Conservation (phyloP, 2,113 vertebrate genomes). For the Vulpes vulpes region DNA sequence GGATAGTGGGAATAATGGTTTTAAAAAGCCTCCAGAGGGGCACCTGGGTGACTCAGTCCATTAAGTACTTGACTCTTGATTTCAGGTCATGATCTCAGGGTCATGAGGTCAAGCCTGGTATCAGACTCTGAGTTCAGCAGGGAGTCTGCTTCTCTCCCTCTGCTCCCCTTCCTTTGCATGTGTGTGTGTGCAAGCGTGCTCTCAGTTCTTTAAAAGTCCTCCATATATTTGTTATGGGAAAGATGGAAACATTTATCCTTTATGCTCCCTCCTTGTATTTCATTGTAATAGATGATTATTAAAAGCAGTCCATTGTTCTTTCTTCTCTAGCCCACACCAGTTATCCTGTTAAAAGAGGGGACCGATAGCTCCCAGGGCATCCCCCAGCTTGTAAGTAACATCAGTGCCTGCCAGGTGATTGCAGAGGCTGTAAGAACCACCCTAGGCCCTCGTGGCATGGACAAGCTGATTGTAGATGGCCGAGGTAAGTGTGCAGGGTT, state of each 20-base stretch:
- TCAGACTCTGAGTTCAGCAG: not conserved
- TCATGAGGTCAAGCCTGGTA: not conserved
- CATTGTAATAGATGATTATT: not conserved
- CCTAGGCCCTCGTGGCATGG: slow-evolving; percentile 98
- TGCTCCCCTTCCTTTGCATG: not conserved
- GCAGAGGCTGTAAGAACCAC: slow-evolving; percentile 97
- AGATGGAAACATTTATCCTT: not conserved
- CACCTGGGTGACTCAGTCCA: not conserved
- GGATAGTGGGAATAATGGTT: not conserved
- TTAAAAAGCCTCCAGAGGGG: not conserved
- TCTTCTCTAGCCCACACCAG: slow-evolving; percentile 92
- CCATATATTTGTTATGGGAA: not conserved
- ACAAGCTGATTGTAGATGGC: slow-evolving; percentile 97
- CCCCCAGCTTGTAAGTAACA: slow-evolving; percentile 98
- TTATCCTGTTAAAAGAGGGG: slow-evolving; percentile 98
- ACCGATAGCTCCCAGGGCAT: slow-evolving; percentile 97
- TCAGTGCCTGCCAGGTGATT: slow-evolving; percentile 98
- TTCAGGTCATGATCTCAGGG: not conserved
- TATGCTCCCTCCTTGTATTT: not conserved
- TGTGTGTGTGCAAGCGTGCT: not conserved
- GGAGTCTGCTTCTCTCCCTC: not conserved
- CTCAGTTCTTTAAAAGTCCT: not conserved
- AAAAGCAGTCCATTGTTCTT: slow-evolving; percentile 26
- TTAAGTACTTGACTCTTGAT: not conserved
- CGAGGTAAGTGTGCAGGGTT: slow-evolving; percentile 88